Conservation (phyloP, 2,888 invertebrate genomes). For the Pachydiplax longipennis region DNA sequence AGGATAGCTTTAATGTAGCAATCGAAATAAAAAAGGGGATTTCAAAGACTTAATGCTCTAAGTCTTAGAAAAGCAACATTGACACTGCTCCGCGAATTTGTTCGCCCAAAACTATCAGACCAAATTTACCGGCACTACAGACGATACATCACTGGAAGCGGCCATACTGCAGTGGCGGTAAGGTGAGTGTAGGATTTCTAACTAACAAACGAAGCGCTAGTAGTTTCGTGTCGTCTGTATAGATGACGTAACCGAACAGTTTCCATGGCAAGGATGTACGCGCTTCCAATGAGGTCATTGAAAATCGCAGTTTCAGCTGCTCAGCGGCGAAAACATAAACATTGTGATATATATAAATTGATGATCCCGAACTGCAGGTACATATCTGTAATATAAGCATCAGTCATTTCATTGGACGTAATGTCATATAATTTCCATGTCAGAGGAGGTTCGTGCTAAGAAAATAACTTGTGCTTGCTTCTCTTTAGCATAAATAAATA, state of each 20-base stretch:
- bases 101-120: constrained; percentile 34
- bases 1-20: constrained; percentile 34
- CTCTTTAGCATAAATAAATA: too few species aligned
- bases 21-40: neutral
- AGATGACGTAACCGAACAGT: constrained; percentile 41
- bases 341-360: too few species aligned
- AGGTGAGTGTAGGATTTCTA: constrained; percentile 43
- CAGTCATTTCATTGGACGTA: too few species aligned
- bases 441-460: too few species aligned
- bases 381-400: too few species aligned
- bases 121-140: constrained; percentile 43
- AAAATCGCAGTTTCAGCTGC: neutral
- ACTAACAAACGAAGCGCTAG: constrained; percentile 42
- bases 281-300: neutral
- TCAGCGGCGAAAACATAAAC: too few species aligned
- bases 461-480: too few species aligned
- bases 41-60: constrained; percentile 20
- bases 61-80: constrained; percentile 11
- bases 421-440: too few species aligned
- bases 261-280: neutral
- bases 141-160: constrained; percentile 46
- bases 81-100: constrained; percentile 14
- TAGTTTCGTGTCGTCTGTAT: constrained; percentile 4
- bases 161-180: constrained; percentile 46
- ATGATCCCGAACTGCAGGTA: too few species aligned